A percentile compares a stretch with the other conserved stretches of the same genome.
phyloP scores from a whole-genome alignment of 2,888 invertebrate species.

The Abrostola tripartita region DNA sequence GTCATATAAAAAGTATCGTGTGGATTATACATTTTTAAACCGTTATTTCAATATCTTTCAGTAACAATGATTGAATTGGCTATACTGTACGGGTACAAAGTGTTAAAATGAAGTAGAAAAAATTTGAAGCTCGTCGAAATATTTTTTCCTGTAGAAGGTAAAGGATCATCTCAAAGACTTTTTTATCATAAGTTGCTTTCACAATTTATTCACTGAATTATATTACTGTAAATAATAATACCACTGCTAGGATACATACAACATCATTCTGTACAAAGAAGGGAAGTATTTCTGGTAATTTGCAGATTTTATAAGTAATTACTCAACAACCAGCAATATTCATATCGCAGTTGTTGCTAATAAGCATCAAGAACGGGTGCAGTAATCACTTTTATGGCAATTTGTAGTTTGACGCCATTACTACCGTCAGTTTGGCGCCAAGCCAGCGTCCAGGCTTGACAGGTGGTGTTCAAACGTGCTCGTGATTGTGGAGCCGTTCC shows the following conservation, averaged over 20 bases:
- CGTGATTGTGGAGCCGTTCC: constrained; percentile 31
- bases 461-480: constrained; percentile 56
- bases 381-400: constrained; percentile 51
- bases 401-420: constrained; percentile 57
- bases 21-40: background rate
- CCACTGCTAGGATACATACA: too few relatives aligned
- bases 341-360: background rate
- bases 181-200: too few relatives aligned
- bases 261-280: too few relatives aligned
- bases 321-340: constrained; percentile 3
- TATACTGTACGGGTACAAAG: too few relatives aligned
- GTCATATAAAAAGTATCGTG: constrained; percentile 11
- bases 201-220: too few relatives aligned
- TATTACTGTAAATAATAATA: too few relatives aligned
- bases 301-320: background rate
- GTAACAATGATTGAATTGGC: too few relatives aligned
- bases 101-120: too few relatives aligned
- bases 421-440: constrained; percentile 70
- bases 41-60: background rate
- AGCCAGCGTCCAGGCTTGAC: constrained; percentile 61
- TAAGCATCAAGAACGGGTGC: constrained; percentile 25
- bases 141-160: too few relatives aligned
- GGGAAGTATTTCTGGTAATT: background rate
- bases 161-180: too few relatives aligned
- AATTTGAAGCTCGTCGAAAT: too few relatives aligned